phyloP scores from a whole-genome alignment of 2,797 vertebrate species.

The Micropoecilia bifurca region DNA sequence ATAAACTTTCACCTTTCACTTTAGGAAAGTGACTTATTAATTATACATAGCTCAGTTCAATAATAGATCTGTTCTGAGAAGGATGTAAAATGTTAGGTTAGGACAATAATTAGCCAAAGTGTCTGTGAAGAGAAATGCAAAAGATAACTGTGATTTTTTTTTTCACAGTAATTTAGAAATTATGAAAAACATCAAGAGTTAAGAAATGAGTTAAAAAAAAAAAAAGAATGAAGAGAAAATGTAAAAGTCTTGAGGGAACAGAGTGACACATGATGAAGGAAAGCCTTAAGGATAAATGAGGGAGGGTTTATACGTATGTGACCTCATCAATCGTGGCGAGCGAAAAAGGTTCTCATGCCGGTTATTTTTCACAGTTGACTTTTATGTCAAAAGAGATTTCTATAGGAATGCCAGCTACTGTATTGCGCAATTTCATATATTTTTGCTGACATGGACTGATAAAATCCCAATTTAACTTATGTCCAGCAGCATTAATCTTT shows the following conservation, averaged over 20 bases:
- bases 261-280: constrained; percentile 43
- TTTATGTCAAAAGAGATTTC: constrained; percentile 25
- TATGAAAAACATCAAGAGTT: constrained; percentile 36
- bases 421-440: not conserved
- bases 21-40: not conserved
- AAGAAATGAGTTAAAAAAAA: constrained; percentile 33
- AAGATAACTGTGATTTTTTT: constrained; percentile 10
- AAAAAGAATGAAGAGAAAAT: constrained; percentile 24
- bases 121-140: constrained; percentile 7
- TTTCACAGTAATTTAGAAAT: constrained; percentile 24
- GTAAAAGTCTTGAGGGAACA: constrained; percentile 49
- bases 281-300: constrained; percentile 39
- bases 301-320: constrained; percentile 40
- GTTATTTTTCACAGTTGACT: constrained; percentile 36
- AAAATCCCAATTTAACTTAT: not conserved
- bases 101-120: constrained; percentile 30
- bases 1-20: not conserved
- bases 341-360: constrained; percentile 35
- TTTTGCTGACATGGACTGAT: constrained; percentile 6
- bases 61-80: not conserved
- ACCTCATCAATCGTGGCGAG: constrained; percentile 53
- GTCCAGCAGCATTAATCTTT: not conserved
- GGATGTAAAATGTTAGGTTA: constrained; percentile 4
- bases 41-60: not conserved
- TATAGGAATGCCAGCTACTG: constrained; percentile 2